phyloP scores from a whole-genome alignment of 2,888 invertebrate genomes.

The Quadroppia sp. region DNA sequence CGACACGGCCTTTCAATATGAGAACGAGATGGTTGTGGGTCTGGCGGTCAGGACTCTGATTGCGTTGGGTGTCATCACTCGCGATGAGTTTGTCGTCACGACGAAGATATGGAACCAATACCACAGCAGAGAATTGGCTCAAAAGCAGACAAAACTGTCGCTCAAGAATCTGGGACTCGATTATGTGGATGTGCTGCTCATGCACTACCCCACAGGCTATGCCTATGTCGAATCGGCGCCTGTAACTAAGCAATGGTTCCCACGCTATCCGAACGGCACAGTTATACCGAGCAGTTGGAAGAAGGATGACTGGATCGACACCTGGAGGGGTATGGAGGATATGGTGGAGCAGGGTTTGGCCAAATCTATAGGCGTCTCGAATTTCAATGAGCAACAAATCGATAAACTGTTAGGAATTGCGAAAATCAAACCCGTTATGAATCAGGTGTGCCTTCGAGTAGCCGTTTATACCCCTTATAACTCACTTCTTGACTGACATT shows the following conservation, averaged over 20 bases:
- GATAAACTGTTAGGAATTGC: not conserved
- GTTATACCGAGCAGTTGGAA: conserved; percentile 3
- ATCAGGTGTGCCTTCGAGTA: not conserved
- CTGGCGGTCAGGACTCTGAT: not conserved
- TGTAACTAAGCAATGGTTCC: not conserved
- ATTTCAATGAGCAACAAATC: not conserved
- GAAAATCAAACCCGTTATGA: not conserved
- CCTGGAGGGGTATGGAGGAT: not conserved
- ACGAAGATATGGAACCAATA: conserved; percentile 29
- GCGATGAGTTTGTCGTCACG: conserved; percentile 30
- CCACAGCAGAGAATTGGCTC: not conserved
- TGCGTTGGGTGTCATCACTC: not conserved
- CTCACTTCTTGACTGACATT: not conserved
- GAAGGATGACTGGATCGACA: not conserved
- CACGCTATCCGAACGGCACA: conserved; percentile 14
- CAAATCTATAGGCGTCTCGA: not conserved
- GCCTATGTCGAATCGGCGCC: not conserved
- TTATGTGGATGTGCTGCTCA: conserved; percentile 16
- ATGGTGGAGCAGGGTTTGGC: not conserved
- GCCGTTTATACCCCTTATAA: not conserved
- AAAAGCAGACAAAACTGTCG: not conserved
- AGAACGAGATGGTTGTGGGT: conserved; percentile 6
- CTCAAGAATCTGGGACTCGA: conserved; percentile 9
- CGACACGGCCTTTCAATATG: not conserved
- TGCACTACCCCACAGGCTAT: conserved; percentile 38